Base-by-base conservation (phyloP, 1,140 invertebrate genomes). In the Trissolcus basalis region DNA sequence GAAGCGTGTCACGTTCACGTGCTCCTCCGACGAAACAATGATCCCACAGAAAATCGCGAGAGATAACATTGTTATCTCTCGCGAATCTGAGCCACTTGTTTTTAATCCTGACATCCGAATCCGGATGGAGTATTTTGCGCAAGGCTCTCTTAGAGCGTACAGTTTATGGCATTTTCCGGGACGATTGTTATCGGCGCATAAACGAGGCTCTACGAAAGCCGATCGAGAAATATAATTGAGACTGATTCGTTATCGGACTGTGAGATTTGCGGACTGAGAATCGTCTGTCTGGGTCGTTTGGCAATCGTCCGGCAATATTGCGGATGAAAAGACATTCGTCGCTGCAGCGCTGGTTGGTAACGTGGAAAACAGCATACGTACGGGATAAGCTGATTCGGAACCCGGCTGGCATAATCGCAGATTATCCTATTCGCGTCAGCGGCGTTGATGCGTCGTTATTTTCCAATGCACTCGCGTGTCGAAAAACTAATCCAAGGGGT, bases 351-450 rank as follows among this genome's bases (percentile, higher is more conserved):
- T 48, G 36, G 47, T 39, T 47, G 54, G n/a, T n/a, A n/a, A n/a
- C n/a, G n/a, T n/a, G n/a, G n/a, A 54, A 48, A 67, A 50, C 15
- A 1, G 48, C 41, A 72, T 75, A 75, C 72, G 36, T 75, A 75
- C 72, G 16, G 43, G 27, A 49, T 65, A 60, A 74, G 41, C 51
- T 50, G 72, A 50, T 58, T 43, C 35, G 33, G 14, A 36, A 33
- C 14, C 16, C 50, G 47, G 13, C 16, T 54, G 50, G 2, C 63
- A 75, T 69, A 63, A 67, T 63, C 55, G 50, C 48, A 19, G 44
- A 50, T 63, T 49, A 69, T 54, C 49, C 56, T 41, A 61, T 58
- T 53, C 53, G 15, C 35, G 45, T 71, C 63, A 48, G 45, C 43
- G 11, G 35, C 33, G 13, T 32, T 27, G 35, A 51, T 54, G 12